These are phyloP conservation scores for Julus scandinavius DNA, from an alignment of 2,888 invertebrate species.

Conservation along the genomic window DNA sequence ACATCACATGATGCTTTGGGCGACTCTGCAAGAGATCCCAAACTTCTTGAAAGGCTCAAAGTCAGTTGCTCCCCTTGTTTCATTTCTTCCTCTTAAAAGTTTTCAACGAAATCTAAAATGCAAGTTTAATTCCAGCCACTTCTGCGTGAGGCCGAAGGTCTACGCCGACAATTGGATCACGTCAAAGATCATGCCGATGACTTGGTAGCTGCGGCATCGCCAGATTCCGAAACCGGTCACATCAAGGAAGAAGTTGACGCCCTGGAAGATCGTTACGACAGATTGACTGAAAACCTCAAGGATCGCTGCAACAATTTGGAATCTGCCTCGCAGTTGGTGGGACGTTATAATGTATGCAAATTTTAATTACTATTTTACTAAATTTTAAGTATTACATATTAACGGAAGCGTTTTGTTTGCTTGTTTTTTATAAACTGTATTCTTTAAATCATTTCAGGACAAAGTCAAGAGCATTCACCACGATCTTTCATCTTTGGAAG, in stretches of 20 bases:
- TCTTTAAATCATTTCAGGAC: slow-evolving; percentile 69
- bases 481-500: slow-evolving; percentile 82
- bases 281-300: slow-evolving; percentile 79
- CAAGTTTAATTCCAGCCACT: slow-evolving; percentile 65
- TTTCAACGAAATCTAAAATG: not conserved
- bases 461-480: slow-evolving; percentile 82
- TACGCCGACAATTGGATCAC: slow-evolving; percentile 78
- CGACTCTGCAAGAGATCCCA: slow-evolving; percentile 81
- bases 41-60: slow-evolving; percentile 85
- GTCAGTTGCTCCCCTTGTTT: slow-evolving; percentile 62
- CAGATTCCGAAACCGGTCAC: slow-evolving; percentile 78
- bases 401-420: not conserved
- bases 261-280: slow-evolving; percentile 79
- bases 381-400: no score
- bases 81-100: not conserved
- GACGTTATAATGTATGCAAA: slow-evolving; percentile 80
- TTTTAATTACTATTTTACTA: slow-evolving; percentile 1
- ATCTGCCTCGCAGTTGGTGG: slow-evolving; percentile 85
- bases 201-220: slow-evolving; percentile 79
- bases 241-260: slow-evolving; percentile 82
- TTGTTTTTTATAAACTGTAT: slow-evolving; percentile 53
- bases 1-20: slow-evolving; percentile 79
- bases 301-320: slow-evolving; percentile 83
- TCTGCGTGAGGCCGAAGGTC: slow-evolving; percentile 81
- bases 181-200: slow-evolving; percentile 79